Evolutionary conservation across 35 echinoderm and acorn worm genomes (phyloP).

Genomic region (Heliocidaris tuberculata): DNA sequence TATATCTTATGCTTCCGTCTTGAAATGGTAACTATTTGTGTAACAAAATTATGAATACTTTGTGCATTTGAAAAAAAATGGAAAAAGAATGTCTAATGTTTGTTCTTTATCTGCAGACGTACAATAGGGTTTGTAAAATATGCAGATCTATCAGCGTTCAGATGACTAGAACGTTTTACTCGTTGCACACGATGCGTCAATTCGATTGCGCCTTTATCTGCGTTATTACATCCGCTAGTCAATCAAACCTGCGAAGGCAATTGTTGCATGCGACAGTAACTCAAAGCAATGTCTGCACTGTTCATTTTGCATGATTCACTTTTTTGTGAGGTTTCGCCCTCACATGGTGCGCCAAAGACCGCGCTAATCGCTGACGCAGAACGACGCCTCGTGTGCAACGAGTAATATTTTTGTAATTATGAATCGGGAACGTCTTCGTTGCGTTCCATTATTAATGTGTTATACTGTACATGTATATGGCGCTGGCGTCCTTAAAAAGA

Average conservation of each 20-base stretch:
- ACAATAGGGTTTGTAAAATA: neutral
- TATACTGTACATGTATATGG: neutral
- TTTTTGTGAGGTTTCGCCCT: neutral
- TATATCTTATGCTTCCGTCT: neutral
- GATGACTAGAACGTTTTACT: neutral
- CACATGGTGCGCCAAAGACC: neutral
- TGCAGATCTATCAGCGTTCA: neutral
- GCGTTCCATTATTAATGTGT: neutral
- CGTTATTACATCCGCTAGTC: neutral
- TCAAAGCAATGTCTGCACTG: neutral
- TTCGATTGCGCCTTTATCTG: neutral
- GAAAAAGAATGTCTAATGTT: neutral
- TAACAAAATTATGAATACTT: neutral
- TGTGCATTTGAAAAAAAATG: neutral
- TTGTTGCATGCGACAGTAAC: neutral
- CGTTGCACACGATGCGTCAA: neutral
- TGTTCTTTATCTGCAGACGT: neutral
- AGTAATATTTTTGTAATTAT: neutral
- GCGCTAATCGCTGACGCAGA: neutral
- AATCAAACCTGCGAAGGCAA: neutral
- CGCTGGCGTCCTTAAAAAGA: neutral
- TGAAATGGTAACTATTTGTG: slow-evolving; percentile 1
- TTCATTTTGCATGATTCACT: neutral
- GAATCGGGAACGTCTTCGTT: neutral
- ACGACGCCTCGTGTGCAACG: neutral